Conservation (phyloP, 2,797 vertebrate genomes). For the Rhadinocentrus ornatus region DNA sequence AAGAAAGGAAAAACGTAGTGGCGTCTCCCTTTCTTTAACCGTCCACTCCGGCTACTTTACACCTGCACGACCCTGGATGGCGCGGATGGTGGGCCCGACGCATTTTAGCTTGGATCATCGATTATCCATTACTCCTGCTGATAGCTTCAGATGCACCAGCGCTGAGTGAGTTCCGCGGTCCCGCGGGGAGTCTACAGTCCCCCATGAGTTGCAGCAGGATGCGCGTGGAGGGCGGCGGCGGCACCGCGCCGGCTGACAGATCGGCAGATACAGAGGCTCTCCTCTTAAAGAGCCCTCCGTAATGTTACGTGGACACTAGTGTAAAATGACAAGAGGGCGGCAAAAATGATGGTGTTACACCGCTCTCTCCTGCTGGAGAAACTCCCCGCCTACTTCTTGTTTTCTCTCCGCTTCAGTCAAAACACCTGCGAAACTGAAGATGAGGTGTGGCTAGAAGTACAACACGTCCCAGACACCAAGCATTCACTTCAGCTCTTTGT, state of each 20-base stretch:
- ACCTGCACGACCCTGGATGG: constrained; percentile 25
- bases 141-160: not conserved
- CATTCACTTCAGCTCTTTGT: not conserved
- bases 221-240: constrained; percentile 34
- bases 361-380: not conserved
- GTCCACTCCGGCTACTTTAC: constrained; percentile 21
- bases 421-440: not conserved
- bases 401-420: not conserved
- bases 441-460: not conserved
- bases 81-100: not conserved
- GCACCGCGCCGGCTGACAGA: constrained; percentile 59
- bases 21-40: constrained; percentile 1
- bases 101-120: constrained; percentile 9
- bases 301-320: not conserved
- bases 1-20: not conserved
- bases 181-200: constrained; percentile 14
- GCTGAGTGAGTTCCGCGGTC: not conserved
- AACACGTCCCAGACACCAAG: not conserved
- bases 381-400: not conserved
- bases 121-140: constrained; percentile 1
- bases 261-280: constrained; percentile 57
- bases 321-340: not conserved
- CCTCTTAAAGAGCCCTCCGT: constrained; percentile 71
- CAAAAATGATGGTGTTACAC: not conserved
- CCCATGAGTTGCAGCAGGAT: constrained; percentile 30